Percentiles rank a stretch among this genome's conserved stretches.
Conservation (phyloP, 2,888 invertebrate species). For the Oscheius sp. region DNA sequence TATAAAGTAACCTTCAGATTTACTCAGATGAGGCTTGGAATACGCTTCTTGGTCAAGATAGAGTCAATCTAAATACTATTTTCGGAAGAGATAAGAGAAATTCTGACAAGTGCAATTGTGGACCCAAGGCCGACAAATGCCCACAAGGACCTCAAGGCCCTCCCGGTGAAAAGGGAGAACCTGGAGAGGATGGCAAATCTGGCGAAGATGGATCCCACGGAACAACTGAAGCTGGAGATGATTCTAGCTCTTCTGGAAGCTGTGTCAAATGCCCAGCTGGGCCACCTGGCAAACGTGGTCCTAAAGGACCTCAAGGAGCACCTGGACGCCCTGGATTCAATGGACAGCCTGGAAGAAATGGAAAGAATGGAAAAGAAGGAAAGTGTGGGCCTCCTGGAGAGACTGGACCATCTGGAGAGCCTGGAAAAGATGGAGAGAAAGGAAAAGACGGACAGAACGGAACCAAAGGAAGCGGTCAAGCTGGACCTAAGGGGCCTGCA, state of each 20-base stretch:
- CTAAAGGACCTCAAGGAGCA: conserved; percentile 32
- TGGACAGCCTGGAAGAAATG: conserved; percentile 43
- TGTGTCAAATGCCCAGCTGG: conserved; percentile 48
- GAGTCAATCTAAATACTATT: conserved; percentile 11
- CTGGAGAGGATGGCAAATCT: conserved; percentile 32
- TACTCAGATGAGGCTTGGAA: conserved; percentile 42
- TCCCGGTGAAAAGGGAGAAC: conserved; percentile 29
- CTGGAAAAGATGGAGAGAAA: conserved; percentile 45
- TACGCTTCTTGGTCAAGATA: conserved; percentile 34
- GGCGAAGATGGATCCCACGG: no score
- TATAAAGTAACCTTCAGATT: conserved; percentile 14
- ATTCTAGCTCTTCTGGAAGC: no score
- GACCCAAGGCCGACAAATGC: conserved; percentile 35
- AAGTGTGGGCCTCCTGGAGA: conserved; percentile 46
- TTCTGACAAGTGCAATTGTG: conserved; percentile 35
- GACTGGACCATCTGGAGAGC: conserved; percentile 43
- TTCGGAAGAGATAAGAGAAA: conserved; percentile 40
- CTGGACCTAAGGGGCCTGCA: conserved; percentile 38
- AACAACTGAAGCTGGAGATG: no score
- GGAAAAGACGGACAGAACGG: conserved; percentile 48
- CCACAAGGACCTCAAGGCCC: conserved; percentile 41
- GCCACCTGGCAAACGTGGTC: conserved; percentile 40
- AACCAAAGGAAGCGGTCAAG: conserved; percentile 23
- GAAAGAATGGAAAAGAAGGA: conserved; percentile 50
- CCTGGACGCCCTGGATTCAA: conserved; percentile 35